These are phyloP conservation scores for Sardinella longiceps DNA, from an alignment of 2,797 vertebrate species.

Conservation along the genomic window DNA sequence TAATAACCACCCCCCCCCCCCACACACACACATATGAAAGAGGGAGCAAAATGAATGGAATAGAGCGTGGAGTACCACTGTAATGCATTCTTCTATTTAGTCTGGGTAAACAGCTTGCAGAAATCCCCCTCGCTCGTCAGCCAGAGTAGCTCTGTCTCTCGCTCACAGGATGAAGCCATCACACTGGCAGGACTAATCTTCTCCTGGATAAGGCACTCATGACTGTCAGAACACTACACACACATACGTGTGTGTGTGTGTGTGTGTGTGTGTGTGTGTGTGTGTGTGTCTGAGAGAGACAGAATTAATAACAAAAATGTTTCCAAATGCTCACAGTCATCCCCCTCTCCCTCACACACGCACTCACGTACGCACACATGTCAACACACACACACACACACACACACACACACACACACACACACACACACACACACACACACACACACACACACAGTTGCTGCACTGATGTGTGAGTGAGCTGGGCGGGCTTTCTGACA, in stretches of 20 bases:
- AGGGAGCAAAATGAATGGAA: neutral
- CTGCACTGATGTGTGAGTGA: too few relatives aligned
- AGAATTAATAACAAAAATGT: too few relatives aligned
- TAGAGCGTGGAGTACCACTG: neutral
- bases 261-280: neutral
- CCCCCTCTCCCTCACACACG: neutral
- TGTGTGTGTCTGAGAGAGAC: neutral
- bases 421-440: neutral
- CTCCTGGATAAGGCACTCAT: conserved; percentile 50
- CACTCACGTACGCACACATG: neutral
- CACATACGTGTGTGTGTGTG: neutral
- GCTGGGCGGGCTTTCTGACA: neutral
- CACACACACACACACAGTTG: neutral
- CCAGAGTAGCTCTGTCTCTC: too few relatives aligned
- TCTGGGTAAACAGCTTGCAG: neutral
- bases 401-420: neutral
- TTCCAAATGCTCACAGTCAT: too few relatives aligned
- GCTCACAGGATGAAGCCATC: conserved; percentile 53
- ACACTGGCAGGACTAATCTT: conserved; percentile 54
- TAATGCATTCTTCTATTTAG: neutral
- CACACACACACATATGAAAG: too few relatives aligned
- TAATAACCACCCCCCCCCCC: neutral
- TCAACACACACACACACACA: neutral
- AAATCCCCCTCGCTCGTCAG: neutral
- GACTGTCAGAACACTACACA: neutral